Evolutionary conservation across 2,888 invertebrate genomes (phyloP).

Genomic region (Yponomeuta evonymella): DNA sequence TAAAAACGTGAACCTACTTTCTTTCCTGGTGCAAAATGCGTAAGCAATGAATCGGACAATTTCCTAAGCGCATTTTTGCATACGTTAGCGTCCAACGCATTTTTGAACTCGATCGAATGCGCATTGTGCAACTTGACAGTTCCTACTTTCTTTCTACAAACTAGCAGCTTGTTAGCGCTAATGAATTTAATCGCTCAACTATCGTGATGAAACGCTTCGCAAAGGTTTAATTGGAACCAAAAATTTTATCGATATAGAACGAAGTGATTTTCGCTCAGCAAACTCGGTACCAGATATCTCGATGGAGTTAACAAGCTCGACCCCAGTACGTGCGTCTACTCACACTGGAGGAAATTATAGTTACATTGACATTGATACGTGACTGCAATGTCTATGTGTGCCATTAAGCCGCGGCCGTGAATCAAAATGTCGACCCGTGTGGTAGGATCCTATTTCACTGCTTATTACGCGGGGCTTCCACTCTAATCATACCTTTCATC

Average conservation of each 20-base stretch:
- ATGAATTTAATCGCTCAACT: neutral
- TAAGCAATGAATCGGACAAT: constrained; percentile 6
- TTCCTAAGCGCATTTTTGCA: constrained; percentile 3
- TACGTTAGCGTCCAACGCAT: neutral
- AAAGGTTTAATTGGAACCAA: neutral
- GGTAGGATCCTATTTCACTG: constrained; percentile 34
- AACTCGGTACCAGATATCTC: neutral
- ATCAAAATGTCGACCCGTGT: constrained; percentile 31
- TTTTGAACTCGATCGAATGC: neutral
- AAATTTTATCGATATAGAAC: neutral
- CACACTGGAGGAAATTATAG: constrained; percentile 8
- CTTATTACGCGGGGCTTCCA: constrained; percentile 30
- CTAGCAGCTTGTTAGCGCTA: neutral
- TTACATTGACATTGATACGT: constrained; percentile 15
- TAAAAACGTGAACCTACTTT: constrained; percentile 7
- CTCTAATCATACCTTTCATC: constrained; percentile 20
- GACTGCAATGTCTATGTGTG: constrained; percentile 23
- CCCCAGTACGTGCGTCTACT: neutral
- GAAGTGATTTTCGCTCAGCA: neutral
- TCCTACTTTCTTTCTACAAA: constrained; percentile 12
- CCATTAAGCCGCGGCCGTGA: constrained; percentile 35
- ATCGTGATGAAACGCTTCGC: neutral
- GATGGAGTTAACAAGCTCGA: neutral
- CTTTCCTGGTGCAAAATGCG: constrained; percentile 8
- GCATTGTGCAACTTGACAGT: constrained; percentile 1